These are phyloP conservation scores for Glyphotaelius pellucidus DNA, from an alignment of 2,888 invertebrate species.

Conservation along the genomic window DNA sequence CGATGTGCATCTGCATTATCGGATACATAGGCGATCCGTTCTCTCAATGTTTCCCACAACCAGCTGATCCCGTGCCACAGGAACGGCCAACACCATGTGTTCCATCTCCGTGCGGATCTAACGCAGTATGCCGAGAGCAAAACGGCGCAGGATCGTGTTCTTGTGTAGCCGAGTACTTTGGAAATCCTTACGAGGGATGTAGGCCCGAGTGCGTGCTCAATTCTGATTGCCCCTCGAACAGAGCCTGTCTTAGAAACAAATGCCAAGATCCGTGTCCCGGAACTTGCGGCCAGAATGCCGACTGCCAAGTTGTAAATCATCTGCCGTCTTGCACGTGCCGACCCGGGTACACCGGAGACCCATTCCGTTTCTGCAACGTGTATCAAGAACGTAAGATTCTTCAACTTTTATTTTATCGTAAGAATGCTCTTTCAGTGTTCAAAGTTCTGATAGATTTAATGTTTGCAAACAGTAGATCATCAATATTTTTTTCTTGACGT, in stretches of 20 bases:
- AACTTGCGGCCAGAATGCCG: slow-evolving; percentile 82
- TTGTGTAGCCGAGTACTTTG: slow-evolving; percentile 82
- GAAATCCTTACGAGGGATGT: slow-evolving; percentile 79
- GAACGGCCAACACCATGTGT: slow-evolving; percentile 80
- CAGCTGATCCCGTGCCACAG: slow-evolving; percentile 69
- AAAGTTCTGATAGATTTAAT: slow-evolving; percentile 70
- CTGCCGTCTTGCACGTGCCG: slow-evolving; percentile 87
- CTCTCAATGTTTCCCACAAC: slow-evolving; percentile 77
- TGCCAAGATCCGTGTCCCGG: slow-evolving; percentile 88
- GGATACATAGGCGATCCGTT: slow-evolving; percentile 84
- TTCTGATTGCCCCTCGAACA: slow-evolving; percentile 85
- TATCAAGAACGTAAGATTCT: slow-evolving; percentile 76
- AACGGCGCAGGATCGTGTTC: slow-evolving; percentile 81
- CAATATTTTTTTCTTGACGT: background rate
- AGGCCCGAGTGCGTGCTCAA: slow-evolving; percentile 88
- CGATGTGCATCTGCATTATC: slow-evolving; percentile 81
- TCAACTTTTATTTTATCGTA: slow-evolving; percentile 73
- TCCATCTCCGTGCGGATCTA: slow-evolving; percentile 85
- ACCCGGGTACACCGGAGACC: slow-evolving; percentile 80
- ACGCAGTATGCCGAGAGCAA: slow-evolving; percentile 81
- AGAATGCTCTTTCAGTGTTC: slow-evolving; percentile 81
- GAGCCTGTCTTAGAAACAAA: slow-evolving; percentile 85
- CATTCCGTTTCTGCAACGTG: slow-evolving; percentile 80
- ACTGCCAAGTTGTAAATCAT: slow-evolving; percentile 87
- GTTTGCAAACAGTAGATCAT: background rate